These are phyloP conservation scores for Anhinga anhinga DNA, from an alignment of 2,113 vertebrate genomes.

Conservation along the genomic window DNA sequence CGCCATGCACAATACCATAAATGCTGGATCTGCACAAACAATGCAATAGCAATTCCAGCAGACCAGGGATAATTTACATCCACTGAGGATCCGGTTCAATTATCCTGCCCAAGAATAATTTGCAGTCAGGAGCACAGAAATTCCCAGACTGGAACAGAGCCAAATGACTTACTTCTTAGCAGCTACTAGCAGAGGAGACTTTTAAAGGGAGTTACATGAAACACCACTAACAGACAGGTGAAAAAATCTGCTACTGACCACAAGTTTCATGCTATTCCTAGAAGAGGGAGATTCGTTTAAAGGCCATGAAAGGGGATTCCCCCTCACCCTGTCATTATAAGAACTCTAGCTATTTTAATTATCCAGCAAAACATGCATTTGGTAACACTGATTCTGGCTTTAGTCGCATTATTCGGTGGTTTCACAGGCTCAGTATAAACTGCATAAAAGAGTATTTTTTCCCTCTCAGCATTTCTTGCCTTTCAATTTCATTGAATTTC, in stretches of 20 bases:
- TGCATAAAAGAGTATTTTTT: neutral
- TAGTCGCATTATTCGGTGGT: neutral
- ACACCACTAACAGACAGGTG: neutral
- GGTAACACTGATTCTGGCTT: neutral
- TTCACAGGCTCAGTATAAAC: neutral
- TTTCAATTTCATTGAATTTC: neutral
- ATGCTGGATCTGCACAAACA: neutral
- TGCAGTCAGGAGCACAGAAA: neutral
- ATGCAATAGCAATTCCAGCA: neutral
- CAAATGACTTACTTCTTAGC: neutral
- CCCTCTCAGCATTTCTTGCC: neutral
- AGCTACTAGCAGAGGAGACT: neutral
- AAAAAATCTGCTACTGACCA: neutral
- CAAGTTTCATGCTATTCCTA: neutral
- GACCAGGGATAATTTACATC: neutral
- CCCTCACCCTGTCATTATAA: neutral
- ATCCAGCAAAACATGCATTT: neutral
- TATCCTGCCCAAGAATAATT: neutral
- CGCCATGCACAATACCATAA: neutral
- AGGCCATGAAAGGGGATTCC: neutral
- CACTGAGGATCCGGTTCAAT: neutral
- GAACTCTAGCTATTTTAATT: neutral
- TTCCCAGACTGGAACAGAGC: neutral
- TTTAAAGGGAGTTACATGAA: neutral
- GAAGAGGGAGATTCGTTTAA: neutral